A percentile compares a stretch with the other conserved stretches of the same genome.
These are phyloP conservation scores for Lasioglossum figueresi DNA, from an alignment of 2,888 invertebrate genomes.

Conservation along the genomic window DNA sequence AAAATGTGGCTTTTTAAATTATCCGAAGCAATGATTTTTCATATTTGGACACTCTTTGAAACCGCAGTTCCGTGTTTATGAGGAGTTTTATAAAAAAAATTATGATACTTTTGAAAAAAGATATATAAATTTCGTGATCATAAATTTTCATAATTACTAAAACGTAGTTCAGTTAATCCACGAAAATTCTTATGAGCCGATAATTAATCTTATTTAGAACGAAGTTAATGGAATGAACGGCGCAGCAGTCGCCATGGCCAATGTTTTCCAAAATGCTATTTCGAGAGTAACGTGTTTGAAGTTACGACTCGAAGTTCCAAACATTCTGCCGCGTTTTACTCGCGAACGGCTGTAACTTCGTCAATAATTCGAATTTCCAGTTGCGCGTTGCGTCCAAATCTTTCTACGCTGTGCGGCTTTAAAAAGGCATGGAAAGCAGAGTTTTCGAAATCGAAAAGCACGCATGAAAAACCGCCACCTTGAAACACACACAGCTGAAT, in stretches of 20 bases:
- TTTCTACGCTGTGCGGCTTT: background rate
- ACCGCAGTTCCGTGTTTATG: too few relatives aligned
- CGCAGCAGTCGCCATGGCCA: background rate
- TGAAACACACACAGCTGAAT: background rate
- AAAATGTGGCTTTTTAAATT: background rate
- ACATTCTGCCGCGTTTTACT: background rate
- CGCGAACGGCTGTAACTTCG: background rate
- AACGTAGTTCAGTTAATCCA: background rate
- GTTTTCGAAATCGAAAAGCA: background rate
- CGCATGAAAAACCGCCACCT: background rate
- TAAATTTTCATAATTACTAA: background rate
- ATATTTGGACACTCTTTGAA: background rate
- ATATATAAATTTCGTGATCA: background rate
- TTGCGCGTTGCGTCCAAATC: background rate
- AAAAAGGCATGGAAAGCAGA: too few relatives aligned
- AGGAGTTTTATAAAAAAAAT: background rate
- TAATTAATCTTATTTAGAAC: background rate
- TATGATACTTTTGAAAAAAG: background rate
- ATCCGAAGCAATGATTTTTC: background rate
- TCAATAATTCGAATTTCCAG: constrained; percentile 2
- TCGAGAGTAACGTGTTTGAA: background rate
- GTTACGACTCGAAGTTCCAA: background rate
- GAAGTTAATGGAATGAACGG: background rate
- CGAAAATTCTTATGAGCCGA: background rate
- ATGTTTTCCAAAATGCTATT: background rate